Base-by-base conservation (phyloP, 2,888 invertebrate genomes). In the Neria commutata region DNA sequence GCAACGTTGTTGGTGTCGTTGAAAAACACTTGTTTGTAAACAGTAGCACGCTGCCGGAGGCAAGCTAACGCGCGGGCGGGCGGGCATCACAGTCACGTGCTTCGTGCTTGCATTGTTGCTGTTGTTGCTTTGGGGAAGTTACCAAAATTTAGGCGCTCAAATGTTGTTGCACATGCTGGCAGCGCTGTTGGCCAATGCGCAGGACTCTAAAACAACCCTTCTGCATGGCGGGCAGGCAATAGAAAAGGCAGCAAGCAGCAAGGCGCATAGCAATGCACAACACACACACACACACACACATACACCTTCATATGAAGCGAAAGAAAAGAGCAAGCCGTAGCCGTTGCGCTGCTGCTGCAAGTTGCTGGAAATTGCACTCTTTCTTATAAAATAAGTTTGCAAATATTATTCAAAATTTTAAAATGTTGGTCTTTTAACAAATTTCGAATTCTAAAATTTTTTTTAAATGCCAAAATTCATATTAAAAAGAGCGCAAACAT, bases 81-180 rank as follows among this genome's bases (percentile, higher is more conserved):
- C 45, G 26, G 69, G 62, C 63, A 65, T 67, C 67, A 50, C 49
- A n/a, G 59, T 54, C 50, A 58, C 60, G 50, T 56, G 53, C 55
- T 54, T 58, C 53, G 56, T 63, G 45, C 37, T 40, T 54, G 17
- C 14, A 26, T 34, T 4, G 52, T 23, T 47, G 61, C 40, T 60
- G 23, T 62, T 63, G 62, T 58, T 63, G 54, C 46, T 73, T 74
- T 71, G 72, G 74, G 75, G 75, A 73, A 75, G 75, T 73, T 72
- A 67, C 69, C 62, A 66, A 67, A 55, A 51, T 62, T 26, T 48
- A 25, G 25, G 48, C 48, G 29, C 29, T 48, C 24, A n/a, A 26
- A 26, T n/a, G 11, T 4, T 21, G n/a, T n/a, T n/a, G 70, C 67
- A 61, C 59, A 47, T 60, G 6, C 57, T 47, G 48, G 24, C 56